A percentile compares a stretch with the other conserved stretches of the same genome.
phyloP scores from a whole-genome alignment of 1,140 invertebrate genomes.

The Diorhabda elongata region DNA sequence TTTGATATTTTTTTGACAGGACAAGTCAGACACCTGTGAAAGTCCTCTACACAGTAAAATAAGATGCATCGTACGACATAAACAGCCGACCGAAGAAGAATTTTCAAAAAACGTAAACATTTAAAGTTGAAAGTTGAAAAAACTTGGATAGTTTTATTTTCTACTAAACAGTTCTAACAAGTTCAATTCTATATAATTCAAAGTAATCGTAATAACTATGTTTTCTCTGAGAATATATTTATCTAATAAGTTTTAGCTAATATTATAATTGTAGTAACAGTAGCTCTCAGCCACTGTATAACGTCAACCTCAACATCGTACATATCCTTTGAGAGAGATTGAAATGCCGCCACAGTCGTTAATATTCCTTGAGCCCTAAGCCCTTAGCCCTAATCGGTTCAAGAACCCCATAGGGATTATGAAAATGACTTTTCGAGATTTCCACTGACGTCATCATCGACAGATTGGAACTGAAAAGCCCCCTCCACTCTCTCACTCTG shows the following conservation, averaged over 20 bases:
- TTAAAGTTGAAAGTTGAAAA: too few relatives aligned
- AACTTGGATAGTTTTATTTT: too few relatives aligned
- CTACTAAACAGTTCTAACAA: too few relatives aligned
- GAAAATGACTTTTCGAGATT: slow-evolving; percentile 2
- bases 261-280: not conserved
- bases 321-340: not conserved
- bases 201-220: too few relatives aligned
- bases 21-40: too few relatives aligned
- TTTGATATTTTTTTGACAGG: too few relatives aligned
- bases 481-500: not conserved
- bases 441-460: slow-evolving; percentile 1
- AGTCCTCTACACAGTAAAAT: too few relatives aligned
- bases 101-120: too few relatives aligned
- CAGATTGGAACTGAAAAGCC: not conserved
- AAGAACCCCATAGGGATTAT: slow-evolving; percentile 2
- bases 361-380: not conserved
- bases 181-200: too few relatives aligned
- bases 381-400: slow-evolving; percentile 1
- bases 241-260: not conserved
- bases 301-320: not conserved
- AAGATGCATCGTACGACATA: too few relatives aligned
- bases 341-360: not conserved
- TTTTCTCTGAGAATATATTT: too few relatives aligned
- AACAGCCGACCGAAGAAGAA: too few relatives aligned
- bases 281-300: not conserved